Percentiles rank a stretch among this genome's conserved stretches.
phyloP scores from a whole-genome alignment of 2,888 invertebrate genomes.

The Ormyrus rosae region DNA sequence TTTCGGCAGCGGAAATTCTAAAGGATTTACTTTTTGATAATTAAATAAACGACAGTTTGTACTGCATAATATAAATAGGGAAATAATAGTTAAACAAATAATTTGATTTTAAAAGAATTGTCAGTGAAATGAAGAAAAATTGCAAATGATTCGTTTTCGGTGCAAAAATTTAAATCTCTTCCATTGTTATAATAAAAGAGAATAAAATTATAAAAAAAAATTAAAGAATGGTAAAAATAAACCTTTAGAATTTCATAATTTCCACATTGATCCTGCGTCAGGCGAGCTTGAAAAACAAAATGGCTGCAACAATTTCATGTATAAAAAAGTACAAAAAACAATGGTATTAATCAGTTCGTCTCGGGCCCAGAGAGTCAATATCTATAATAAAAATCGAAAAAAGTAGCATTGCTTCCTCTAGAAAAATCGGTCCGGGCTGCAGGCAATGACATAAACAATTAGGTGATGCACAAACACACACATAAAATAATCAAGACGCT shows the following conservation, averaged over 20 bases:
- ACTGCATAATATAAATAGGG: too few relatives aligned
- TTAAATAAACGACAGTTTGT: neutral
- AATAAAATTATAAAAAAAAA: neutral
- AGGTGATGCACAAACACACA: constrained; percentile 56
- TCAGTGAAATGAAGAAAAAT: too few relatives aligned
- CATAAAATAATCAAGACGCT: constrained; percentile 15
- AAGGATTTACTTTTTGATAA: constrained; percentile 10
- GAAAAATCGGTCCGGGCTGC: constrained; percentile 37
- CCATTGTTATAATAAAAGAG: too few relatives aligned
- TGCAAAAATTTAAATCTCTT: too few relatives aligned
- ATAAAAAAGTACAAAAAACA: constrained; percentile 7
- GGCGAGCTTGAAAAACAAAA: constrained; percentile 31
- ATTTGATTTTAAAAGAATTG: too few relatives aligned
- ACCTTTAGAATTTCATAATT: constrained; percentile 35
- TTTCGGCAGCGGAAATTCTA: constrained; percentile 22
- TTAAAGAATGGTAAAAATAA: neutral
- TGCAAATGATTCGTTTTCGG: too few relatives aligned
- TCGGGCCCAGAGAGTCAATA: neutral
- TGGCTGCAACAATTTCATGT: constrained; percentile 2
- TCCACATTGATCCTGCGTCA: neutral
- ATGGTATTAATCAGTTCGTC: neutral
- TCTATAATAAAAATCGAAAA: neutral
- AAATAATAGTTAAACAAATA: too few relatives aligned
- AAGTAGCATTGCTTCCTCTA: constrained; percentile 21
- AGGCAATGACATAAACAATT: constrained; percentile 37